Base-by-base conservation (phyloP, 1,140 invertebrate species). In the Ostrea denselamellosa region DNA sequence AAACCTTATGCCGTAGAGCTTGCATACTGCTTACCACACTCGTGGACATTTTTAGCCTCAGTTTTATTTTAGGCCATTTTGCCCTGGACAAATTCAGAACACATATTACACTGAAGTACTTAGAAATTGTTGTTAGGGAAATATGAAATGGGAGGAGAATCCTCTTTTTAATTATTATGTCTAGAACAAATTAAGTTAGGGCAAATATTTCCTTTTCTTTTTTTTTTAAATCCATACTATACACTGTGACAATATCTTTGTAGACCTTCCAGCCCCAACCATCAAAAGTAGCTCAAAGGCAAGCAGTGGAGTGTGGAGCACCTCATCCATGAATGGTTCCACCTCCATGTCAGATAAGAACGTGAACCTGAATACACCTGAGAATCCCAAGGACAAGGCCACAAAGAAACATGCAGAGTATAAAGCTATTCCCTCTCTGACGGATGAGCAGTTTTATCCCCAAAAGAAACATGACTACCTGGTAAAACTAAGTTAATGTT, bases 301-400 rank as follows among this genome's bases (percentile, higher is more conserved):
- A 0, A 85, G 83, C 54, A 58, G n/a, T 85, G 83, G 83, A 8
- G 52, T 22, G 5, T 68, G 22, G n/a, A 86, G 53, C 53, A 86
- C 85, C 12, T 86, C 85, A 22, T 86, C 85, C n/a, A 77, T 77
- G 65, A 86, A 86, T 19, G 53, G n/a, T 77, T 77, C 85, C 28
- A 22, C 44, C 1, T 71, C 68, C 8, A 71, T 65, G 19, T 71
- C 65, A n/a, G 51, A 77, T 28, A 56, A 56, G 8, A 77, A 86
- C 51, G 62, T 71, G 8, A 86, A 86, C 51, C 65, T 86, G 19
- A 86, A 86, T 22, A 86, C 44, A 8, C 85, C 62, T 8, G 68
- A 77, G 44, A 56, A 85, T 25, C 28, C 28, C 4, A 62, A 62
- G 58, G 83, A n/a, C n/a, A 85, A 62, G 25, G 28, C 28, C n/a